Evolutionary conservation across 2,888 invertebrate species (phyloP), one percentile per base, ranked within the genome.

Genomic region (Polydrusus pterygomalis): DNA sequence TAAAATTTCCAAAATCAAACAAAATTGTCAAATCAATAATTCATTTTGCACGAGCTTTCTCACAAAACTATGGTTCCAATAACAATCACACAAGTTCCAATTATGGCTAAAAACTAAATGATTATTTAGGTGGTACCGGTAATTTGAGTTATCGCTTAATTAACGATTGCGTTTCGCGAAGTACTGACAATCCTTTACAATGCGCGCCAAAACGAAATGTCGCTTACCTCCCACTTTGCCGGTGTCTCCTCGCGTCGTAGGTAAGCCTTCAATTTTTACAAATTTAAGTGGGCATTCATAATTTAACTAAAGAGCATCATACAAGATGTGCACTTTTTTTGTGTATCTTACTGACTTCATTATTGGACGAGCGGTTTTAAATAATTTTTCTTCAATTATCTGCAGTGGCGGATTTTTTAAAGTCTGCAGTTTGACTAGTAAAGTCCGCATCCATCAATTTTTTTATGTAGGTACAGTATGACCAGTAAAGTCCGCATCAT

Each of bases 141-240:
- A 40, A 60, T 11, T 38, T 17, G 1, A 38, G 38, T 54, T n/a
- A 17, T 34, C 58, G 38, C 15, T 17, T 60, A 38, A 40, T 60
- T 38, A 18, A 60, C 58, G 49, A 60, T 49, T 65, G 43, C 64
- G 75, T 45, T 30, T 47, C 75, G 70, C 60, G 65, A 60, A 49
- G 63, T 54, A 75, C 75, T 75, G 62, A 11, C 65, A 49, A 63
- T 58, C 47, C 70, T 75, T 65, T 70, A 75, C 47, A 17, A 43
- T 38, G 69, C 62, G 34, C 68, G 68, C 63, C 54, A 74, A 74
- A 74, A 69, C 69, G 68, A 65, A 70, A 65, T 58, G 75, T 70
- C 30, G 64, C 30, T 15, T 49, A 51, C 51, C 65, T 65, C 65
- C 65, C 65, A 65, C 65, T 51, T 18, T 60, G 17, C 15, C 9